Evolutionary conservation across 2,113 vertebrate species (phyloP), one percentile per base, ranked within the genome.

Genomic region (Tragelaphus scriptus): DNA sequence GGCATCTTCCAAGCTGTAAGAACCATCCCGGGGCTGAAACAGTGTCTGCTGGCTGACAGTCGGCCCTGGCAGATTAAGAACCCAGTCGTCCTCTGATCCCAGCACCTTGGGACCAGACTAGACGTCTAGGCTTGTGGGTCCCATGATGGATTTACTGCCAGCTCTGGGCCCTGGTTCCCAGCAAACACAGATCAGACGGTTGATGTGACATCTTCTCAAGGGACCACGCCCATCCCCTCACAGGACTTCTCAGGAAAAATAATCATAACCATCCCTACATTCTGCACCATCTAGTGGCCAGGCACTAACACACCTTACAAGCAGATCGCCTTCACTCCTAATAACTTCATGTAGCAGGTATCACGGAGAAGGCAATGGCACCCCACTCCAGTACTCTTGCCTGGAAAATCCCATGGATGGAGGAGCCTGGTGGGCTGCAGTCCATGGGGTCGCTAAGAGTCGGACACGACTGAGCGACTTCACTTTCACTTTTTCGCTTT

Each of bases 311-410:
- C 3, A 77, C 51, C 36, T 32, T 30, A 44, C 16, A n/a, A 49
- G 15, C 7, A 25, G 28, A 16, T 5, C 4, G 0, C 28, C 3
- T 12, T 47, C 32, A 2, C 23, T n/a, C 32, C 36, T 36, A 23
- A 7, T 6, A 59, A n/a, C 68, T 58, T 32, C 32, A 26, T 1
- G 2, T 0, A 11, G 53, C 30, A n/a, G n/a, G n/a, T n/a, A n/a
- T n/a, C n/a, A n/a, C n/a, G n/a, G n/a, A n/a, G n/a, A n/a, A n/a
- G n/a, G n/a, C n/a, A n/a, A n/a, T n/a, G n/a, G n/a, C n/a, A n/a
- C n/a, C n/a, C n/a, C n/a, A n/a, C n/a, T n/a, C n/a, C n/a, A n/a
- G n/a, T n/a, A n/a, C n/a, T n/a, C n/a, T n/a, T n/a, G n/a, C n/a
- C n/a, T n/a, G n/a, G n/a, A n/a, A n/a, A n/a, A n/a, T n/a, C n/a